Conservation (phyloP, 2,797 vertebrate genomes). For the Pangasius larnaudii region DNA sequence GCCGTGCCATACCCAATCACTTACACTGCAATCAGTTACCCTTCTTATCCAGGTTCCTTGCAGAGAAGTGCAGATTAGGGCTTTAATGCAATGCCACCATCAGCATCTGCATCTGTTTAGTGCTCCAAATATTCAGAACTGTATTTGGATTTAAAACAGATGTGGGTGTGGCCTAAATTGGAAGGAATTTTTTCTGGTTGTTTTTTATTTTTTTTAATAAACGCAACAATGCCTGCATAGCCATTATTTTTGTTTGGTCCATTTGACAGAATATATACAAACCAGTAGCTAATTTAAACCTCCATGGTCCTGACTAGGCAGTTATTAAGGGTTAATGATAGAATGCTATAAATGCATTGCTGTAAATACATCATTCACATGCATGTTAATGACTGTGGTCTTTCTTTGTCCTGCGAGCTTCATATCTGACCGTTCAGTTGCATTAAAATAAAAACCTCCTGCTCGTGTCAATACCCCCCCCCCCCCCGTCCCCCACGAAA, state of each 20-base stretch:
- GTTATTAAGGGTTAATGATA: not conserved
- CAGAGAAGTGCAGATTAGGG: not conserved
- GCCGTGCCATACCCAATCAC: not conserved
- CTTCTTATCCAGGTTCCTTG: not conserved
- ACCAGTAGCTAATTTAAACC: not conserved
- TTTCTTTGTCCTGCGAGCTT: not conserved
- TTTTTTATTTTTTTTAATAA: not conserved
- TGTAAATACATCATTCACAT: not conserved
- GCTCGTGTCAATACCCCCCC: not conserved
- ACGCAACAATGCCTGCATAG: not conserved
- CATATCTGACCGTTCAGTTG: not conserved
- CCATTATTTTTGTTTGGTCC: not conserved
- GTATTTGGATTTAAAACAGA: not conserved
- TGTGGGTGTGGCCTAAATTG: not conserved
- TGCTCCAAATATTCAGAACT: not conserved
- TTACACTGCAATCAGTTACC: not conserved
- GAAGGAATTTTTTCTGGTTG: not conserved
- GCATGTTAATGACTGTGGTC: not conserved
- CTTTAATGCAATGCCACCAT: not conserved
- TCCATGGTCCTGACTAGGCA: not conserved
- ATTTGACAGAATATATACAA: not conserved
- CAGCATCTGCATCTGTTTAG: not conserved
- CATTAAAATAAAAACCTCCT: not conserved
- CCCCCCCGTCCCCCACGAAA: not conserved
- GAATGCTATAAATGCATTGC: not conserved